These are phyloP conservation scores for Acromyrmex charruanus DNA, from an alignment of 1,140 invertebrate species.

Conservation along the genomic window DNA sequence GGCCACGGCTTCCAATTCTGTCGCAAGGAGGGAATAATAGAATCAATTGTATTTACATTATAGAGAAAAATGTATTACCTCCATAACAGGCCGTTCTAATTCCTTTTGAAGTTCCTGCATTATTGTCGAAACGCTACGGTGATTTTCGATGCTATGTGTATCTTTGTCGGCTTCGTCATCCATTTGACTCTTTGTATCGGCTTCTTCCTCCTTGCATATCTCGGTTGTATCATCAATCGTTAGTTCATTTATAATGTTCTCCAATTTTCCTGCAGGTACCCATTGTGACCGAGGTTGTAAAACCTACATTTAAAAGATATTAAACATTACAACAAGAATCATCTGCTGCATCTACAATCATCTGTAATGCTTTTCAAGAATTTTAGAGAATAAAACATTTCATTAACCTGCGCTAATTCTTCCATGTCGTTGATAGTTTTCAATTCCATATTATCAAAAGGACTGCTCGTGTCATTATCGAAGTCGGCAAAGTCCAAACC, in stretches of 20 bases:
- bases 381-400: not conserved
- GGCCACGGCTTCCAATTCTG: conserved; percentile 85
- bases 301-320: conserved; percentile 73
- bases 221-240: conserved; percentile 73
- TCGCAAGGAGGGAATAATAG: conserved; percentile 67
- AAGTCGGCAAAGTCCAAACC: conserved; percentile 92
- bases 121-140: conserved; percentile 91
- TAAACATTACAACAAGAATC: not conserved
- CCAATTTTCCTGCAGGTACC: conserved; percentile 79
- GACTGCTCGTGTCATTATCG: conserved; percentile 95
- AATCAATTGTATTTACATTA: not conserved
- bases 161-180: conserved; percentile 79
- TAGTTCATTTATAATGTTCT: conserved; percentile 80
- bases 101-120: conserved; percentile 91
- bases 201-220: conserved; percentile 70
- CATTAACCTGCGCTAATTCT: conserved; percentile 91
- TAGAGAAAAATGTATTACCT: conserved; percentile 75
- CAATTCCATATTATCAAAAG: conserved; percentile 96
- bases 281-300: conserved; percentile 84
- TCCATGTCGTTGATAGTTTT: conserved; percentile 97
- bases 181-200: conserved; percentile 74
- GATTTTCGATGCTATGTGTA: conserved; percentile 85
- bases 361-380: not conserved
- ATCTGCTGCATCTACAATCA: not conserved
- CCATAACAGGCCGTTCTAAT: conserved; percentile 87